Conservation (phyloP, 2,113 vertebrate species). For the Hyla sarda region DNA sequence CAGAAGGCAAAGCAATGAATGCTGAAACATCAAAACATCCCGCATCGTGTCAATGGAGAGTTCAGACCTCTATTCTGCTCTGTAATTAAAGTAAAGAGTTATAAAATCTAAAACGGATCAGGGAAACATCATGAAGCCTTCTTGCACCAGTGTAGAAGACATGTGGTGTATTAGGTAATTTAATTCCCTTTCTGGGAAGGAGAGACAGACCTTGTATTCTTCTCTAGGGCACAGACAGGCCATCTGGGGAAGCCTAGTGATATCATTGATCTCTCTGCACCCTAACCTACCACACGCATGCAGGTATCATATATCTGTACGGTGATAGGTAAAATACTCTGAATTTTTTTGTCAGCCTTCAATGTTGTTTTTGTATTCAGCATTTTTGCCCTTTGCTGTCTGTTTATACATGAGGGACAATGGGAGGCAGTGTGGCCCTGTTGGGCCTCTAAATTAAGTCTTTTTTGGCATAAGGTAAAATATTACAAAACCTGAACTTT, state of each 20-base stretch:
- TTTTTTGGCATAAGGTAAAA: not conserved
- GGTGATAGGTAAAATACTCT: not conserved
- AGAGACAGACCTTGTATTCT: slow-evolving; percentile 13
- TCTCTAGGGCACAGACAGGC: slow-evolving; percentile 15
- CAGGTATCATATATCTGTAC: not conserved
- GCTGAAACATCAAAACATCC: not conserved
- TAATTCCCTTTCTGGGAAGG: slow-evolving; percentile 7
- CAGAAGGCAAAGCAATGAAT: not conserved
- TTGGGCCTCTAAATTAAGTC: too few relatives aligned
- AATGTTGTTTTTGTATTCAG: not conserved
- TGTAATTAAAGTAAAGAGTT: not conserved
- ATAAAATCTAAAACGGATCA: not conserved
- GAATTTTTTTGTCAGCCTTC: not conserved
- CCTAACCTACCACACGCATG: not conserved
- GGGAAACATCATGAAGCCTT: not conserved
- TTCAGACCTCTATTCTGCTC: not conserved
- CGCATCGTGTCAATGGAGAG: not conserved
- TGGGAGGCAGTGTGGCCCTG: not conserved
- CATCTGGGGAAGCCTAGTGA: slow-evolving; percentile 41
- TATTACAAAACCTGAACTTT: not conserved
- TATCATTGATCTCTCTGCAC: not conserved
- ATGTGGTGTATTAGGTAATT: slow-evolving; percentile 46
- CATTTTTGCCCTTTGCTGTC: not conserved
- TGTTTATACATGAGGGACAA: not conserved
- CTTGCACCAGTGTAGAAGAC: slow-evolving; percentile 6